Evolutionary conservation across 2,888 invertebrate species (phyloP), one percentile per base, ranked within the genome.

Genomic region (Drosophila planitibia): DNA sequence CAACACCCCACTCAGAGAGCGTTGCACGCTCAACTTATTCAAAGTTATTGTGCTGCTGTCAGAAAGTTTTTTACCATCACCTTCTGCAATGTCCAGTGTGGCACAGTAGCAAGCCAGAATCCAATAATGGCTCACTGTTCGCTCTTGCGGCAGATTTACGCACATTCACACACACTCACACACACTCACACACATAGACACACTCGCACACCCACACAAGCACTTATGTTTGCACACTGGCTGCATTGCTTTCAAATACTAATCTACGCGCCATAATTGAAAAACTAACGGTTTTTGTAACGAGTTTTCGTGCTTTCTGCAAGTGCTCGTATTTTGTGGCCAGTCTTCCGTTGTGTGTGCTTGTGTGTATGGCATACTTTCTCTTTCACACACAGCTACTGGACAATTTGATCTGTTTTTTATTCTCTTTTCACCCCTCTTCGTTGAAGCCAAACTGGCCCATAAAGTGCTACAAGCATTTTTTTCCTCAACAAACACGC

Each of bases 221-320:
- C 60, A 55, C 44, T 58, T 28, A 16, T 22, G 57, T n/a, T 33
- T n/a, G 25, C 37, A 49, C 49, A 60, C 62, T 37, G 57, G 57
- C 47, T 63, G 72, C 75, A 73, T 72, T 70, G 82, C 84, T 86
- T 79, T 82, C 87, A 83, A 90, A 87, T 88, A 85, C 85, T 89
- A 89, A 91, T 89, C 90, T 91, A 81, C 74, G 85, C 66, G 75
- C 82, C 82, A 81, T 89, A 89, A 89, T 91, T 89, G 89, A 89
- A 91, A 89, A 85, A 80, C 88, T 82, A 87, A 89, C 91, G 78
- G 79, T 79, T 83, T 89, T 83, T 80, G 82, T 88, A 86, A 87
- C 90, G 88, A 87, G 77, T 85, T 88, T 82, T 89, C 87, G 82
- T 89, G 78, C 88, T 84, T 76, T 74, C 82, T 89, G 87, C 75